Evolutionary conservation across 2,113 vertebrate species (phyloP).

Genomic region (Carettochelys insculpta): DNA sequence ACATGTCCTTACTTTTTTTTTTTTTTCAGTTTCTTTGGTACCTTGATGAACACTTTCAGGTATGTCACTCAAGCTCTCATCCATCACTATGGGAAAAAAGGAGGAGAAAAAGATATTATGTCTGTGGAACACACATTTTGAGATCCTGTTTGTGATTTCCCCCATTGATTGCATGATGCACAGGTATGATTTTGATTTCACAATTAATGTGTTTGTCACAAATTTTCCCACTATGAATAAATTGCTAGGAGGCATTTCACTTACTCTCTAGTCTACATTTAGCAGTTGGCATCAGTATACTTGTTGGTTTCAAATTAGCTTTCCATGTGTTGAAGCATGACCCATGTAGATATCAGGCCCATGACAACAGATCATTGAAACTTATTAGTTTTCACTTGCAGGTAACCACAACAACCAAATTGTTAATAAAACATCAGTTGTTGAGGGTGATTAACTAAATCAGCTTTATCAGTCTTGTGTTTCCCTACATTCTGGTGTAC

Average conservation of each 20-base stretch:
- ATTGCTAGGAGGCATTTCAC: conserved; percentile 47
- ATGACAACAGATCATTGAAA: conserved; percentile 57
- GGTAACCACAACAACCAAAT: conserved; percentile 17
- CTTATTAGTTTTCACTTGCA: conserved; percentile 66
- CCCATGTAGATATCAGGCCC: conserved; percentile 55
- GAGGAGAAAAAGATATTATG: not conserved
- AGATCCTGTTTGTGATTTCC: not conserved
- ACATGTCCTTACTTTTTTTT: not conserved
- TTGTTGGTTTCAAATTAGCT: conserved; percentile 67
- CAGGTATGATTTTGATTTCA: conserved; percentile 44
- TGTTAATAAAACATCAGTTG: not conserved
- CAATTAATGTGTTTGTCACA: conserved; percentile 54
- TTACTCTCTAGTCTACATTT: conserved; percentile 46
- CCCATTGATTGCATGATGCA: not conserved
- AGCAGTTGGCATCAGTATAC: conserved; percentile 44
- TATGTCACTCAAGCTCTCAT: fast-evolving
- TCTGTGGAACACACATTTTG: not conserved
- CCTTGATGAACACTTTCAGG: not conserved
- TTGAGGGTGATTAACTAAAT: not conserved
- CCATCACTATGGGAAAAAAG: not conserved
- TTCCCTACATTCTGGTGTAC: not conserved
- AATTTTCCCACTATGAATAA: conserved; percentile 48
- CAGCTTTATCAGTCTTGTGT: not conserved
- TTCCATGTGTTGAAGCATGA: conserved; percentile 64
- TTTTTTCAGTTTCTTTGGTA: not conserved